Percentiles rank a stretch among this genome's conserved stretches.
These are phyloP conservation scores for Dromas ardeola DNA, from an alignment of 2,113 vertebrate species.

Conservation along the genomic window DNA sequence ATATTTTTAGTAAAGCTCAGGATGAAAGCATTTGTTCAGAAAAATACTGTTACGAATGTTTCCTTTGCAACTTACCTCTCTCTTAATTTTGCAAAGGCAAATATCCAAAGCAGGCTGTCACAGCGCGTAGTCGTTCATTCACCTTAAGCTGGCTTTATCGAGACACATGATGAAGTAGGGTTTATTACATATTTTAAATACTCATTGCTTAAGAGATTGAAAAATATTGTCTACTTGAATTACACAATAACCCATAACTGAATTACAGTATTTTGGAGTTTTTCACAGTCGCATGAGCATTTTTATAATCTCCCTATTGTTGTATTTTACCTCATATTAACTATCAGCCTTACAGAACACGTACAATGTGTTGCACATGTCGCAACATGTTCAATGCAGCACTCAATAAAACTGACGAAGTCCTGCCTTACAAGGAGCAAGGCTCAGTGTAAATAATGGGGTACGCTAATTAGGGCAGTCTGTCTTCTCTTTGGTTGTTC, in stretches of 20 bases:
- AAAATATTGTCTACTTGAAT: not conserved
- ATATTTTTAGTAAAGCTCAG: not conserved
- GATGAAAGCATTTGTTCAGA: not conserved
- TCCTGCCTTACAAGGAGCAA: not conserved
- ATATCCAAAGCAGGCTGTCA: not conserved
- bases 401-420: not conserved
- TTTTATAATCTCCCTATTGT: not conserved
- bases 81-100: not conserved
- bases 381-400: not conserved
- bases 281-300: not conserved
- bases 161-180: not conserved
- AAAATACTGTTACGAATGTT: not conserved
- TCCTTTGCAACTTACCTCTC: not conserved
- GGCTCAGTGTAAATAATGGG: not conserved
- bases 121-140: not conserved
- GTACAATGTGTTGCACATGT: not conserved
- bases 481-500: not conserved
- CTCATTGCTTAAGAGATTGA: not conserved
- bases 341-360: not conserved
- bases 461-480: not conserved
- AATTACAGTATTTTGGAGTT: not conserved
- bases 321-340: not conserved
- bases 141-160: not conserved
- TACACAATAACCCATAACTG: not conserved
- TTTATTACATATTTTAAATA: not conserved